Percentiles rank a stretch among this genome's conserved stretches.
Evolutionary conservation across 2,797 vertebrate genomes (phyloP).

Genomic region (Notolepis coatsorum): DNA sequence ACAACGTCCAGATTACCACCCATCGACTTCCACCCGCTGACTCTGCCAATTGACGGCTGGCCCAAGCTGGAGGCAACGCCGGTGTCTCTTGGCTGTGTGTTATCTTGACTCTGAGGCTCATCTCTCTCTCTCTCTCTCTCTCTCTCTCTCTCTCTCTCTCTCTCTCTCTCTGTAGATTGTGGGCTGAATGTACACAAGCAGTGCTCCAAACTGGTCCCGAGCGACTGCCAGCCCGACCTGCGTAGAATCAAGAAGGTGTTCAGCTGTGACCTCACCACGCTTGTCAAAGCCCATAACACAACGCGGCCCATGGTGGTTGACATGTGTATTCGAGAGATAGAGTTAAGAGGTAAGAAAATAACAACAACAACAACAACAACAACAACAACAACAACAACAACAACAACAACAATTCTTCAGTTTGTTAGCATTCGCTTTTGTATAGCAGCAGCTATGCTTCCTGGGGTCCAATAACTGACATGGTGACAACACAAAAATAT

Average conservation of each 20-base stretch:
- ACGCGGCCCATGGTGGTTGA: constrained; percentile 97
- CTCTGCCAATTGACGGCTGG: no score
- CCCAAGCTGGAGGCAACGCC: no score
- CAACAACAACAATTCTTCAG: no score
- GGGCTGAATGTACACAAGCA: constrained; percentile 98
- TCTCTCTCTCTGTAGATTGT: no score
- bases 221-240: constrained; percentile 97
- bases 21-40: no score
- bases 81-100: constrained; percentile 14
- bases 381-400: no score
- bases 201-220: constrained; percentile 97
- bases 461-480: no score
- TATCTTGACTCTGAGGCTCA: constrained; percentile 47
- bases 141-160: no score
- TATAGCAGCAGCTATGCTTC: not conserved
- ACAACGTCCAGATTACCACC: no score
- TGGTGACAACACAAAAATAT: not conserved
- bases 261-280: constrained; percentile 97
- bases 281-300: constrained; percentile 96
- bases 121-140: constrained; percentile 19
- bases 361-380: no score
- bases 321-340: constrained; percentile 97
- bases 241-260: constrained; percentile 97
- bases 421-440: not conserved
- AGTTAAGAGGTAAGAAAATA: constrained; percentile 96